These are phyloP conservation scores for Phenganax marumi DNA, from an alignment of 92 coral and sea anemone genomes.

Conservation along the genomic window DNA sequence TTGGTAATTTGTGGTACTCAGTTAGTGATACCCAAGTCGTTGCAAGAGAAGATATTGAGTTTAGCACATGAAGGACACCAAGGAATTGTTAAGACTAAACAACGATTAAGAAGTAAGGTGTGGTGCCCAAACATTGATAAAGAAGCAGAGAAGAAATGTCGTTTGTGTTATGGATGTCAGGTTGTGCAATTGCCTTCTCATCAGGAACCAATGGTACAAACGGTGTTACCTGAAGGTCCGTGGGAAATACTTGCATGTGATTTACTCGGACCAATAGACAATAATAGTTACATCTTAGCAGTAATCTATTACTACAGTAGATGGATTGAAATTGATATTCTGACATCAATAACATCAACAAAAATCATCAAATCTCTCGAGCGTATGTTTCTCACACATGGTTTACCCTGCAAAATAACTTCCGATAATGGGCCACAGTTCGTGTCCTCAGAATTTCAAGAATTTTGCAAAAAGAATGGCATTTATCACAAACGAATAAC, in stretches of 20 bases:
- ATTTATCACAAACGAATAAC: slow-evolving; percentile 31
- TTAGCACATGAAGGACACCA: slow-evolving; percentile 10
- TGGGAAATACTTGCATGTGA: slow-evolving; percentile 41
- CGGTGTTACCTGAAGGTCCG: slow-evolving; percentile 31
- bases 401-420: slow-evolving; percentile 34
- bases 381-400: slow-evolving; percentile 54
- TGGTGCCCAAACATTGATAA: slow-evolving; percentile 50
- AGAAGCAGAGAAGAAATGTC: slow-evolving; percentile 46
- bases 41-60: not conserved
- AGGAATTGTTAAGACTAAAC: slow-evolving; percentile 2
- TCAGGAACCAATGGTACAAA: slow-evolving; percentile 21
- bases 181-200: slow-evolving; percentile 17
- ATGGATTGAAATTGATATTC: slow-evolving; percentile 49
- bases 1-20: not conserved
- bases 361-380: slow-evolving; percentile 45
- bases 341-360: slow-evolving; percentile 43
- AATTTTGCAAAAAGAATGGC: slow-evolving; percentile 34
- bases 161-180: slow-evolving; percentile 40
- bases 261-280: slow-evolving; percentile 21
- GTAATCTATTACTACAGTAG: slow-evolving; percentile 61
- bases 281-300: slow-evolving; percentile 31
- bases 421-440: slow-evolving; percentile 48
- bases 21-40: not conserved
- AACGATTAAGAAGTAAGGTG: slow-evolving; percentile 26
- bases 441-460: slow-evolving; percentile 37